Conservation (phyloP, 2,888 invertebrate species). For the Colletes collaris region DNA sequence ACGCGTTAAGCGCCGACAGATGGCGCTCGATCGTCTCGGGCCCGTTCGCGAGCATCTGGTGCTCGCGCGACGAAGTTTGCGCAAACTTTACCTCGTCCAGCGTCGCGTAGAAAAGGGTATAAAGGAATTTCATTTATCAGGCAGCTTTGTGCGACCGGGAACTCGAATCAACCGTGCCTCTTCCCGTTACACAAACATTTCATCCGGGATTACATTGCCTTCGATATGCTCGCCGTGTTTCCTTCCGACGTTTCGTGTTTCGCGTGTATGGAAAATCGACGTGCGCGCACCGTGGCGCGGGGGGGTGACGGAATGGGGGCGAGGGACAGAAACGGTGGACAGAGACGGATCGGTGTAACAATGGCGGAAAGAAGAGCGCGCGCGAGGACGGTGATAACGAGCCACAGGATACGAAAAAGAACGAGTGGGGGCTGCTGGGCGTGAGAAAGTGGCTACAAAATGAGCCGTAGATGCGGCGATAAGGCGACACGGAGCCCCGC, state of each 20-base stretch:
- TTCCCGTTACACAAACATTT: constrained; percentile 12
- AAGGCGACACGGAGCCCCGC: constrained; percentile 5
- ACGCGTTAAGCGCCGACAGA: not conserved
- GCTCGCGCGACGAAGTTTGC: not conserved
- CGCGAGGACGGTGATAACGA: constrained; percentile 17
- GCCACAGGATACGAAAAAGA: not conserved
- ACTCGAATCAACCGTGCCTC: constrained; percentile 5
- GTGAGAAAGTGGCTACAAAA: constrained; percentile 40
- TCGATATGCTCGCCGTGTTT: constrained; percentile 5
- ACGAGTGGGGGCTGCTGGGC: not conserved
- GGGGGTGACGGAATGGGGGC: not conserved
- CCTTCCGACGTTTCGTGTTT: constrained; percentile 7
- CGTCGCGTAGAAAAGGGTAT: not conserved
- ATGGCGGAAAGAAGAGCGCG: not conserved
- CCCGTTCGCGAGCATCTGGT: constrained; percentile 18
- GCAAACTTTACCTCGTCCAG: constrained; percentile 5
- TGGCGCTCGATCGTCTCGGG: constrained; percentile 3
- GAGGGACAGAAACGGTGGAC: too few species aligned
- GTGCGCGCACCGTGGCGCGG: too few species aligned
- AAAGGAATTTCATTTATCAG: constrained; percentile 23
- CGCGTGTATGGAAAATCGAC: not conserved
- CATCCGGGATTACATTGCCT: constrained; percentile 16
- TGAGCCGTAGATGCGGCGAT: constrained; percentile 30
- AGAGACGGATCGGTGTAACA: too few species aligned
- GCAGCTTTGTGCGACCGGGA: constrained; percentile 13